phyloP scores from a whole-genome alignment of 2,888 invertebrate genomes.

The Anodontia alba region DNA sequence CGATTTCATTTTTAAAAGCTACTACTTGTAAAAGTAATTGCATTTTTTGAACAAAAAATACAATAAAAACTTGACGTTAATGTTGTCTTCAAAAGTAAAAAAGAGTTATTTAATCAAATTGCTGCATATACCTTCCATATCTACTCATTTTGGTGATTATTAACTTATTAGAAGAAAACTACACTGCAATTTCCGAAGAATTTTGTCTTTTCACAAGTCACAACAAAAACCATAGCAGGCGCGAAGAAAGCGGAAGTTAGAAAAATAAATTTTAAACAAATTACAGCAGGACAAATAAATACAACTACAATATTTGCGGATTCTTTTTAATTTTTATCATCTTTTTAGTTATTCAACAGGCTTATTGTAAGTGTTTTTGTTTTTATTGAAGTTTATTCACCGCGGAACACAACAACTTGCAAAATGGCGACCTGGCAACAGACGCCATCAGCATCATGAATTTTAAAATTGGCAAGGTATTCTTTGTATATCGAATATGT shows the following conservation, averaged over 20 bases:
- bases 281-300: background rate
- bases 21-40: no score
- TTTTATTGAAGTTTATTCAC: background rate
- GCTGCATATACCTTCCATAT: background rate
- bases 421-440: constrained; percentile 81
- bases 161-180: background rate
- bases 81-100: no score
- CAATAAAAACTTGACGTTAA: no score
- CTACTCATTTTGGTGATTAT: background rate
- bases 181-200: background rate
- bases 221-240: constrained; percentile 57
- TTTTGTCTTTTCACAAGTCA: constrained; percentile 45
- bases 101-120: background rate
- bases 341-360: no score
- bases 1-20: no score
- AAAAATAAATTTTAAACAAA: background rate
- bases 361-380: no score
- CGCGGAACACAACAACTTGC: constrained; percentile 15
- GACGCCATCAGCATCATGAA: constrained; percentile 46
- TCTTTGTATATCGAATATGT: background rate
- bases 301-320: no score
- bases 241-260: constrained; percentile 57
- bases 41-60: no score
- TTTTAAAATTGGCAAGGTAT: background rate
- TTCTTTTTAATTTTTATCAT: no score